Percentiles rank a stretch among this genome's conserved stretches.
Evolutionary conservation across 2,113 vertebrate genomes (phyloP).

Genomic region (Protobothrops mucrosquamatus): DNA sequence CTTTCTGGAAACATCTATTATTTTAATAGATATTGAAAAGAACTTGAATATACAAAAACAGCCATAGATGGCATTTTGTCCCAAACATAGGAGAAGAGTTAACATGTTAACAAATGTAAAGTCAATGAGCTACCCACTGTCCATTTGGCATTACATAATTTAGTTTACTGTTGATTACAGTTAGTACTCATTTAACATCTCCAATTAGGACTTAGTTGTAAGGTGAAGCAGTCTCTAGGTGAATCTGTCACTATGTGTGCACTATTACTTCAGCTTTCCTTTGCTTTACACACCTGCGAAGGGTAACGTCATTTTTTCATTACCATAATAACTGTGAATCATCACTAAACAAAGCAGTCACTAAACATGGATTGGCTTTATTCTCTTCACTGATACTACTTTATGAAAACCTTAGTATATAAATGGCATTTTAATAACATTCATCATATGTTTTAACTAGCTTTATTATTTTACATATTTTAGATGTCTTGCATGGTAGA

Average conservation of each 20-base stretch:
- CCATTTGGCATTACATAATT: not conserved
- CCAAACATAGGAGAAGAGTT: not conserved
- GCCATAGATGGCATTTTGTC: not conserved
- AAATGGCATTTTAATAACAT: not conserved
- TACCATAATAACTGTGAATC: not conserved
- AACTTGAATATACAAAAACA: not conserved
- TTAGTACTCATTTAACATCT: not conserved
- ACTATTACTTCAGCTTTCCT: not conserved
- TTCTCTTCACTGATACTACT: not conserved
- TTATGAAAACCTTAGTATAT: not conserved
- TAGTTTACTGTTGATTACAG: not conserved
- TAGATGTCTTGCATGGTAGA: not conserved
- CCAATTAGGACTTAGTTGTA: not conserved
- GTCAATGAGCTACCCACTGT: not conserved
- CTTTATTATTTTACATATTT: not conserved
- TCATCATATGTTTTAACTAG: not conserved
- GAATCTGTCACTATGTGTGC: not conserved
- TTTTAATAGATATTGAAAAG: not conserved
- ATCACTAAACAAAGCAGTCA: not conserved
- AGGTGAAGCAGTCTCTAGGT: not conserved
- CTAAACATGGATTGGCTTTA: not conserved
- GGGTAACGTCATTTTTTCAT: not conserved
- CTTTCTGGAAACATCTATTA: not conserved
- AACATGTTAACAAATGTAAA: not conserved
- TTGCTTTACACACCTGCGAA: not conserved